These are phyloP conservation scores for Eospalax fontanierii DNA, from an alignment of 2,797 vertebrate species.

Conservation along the genomic window DNA sequence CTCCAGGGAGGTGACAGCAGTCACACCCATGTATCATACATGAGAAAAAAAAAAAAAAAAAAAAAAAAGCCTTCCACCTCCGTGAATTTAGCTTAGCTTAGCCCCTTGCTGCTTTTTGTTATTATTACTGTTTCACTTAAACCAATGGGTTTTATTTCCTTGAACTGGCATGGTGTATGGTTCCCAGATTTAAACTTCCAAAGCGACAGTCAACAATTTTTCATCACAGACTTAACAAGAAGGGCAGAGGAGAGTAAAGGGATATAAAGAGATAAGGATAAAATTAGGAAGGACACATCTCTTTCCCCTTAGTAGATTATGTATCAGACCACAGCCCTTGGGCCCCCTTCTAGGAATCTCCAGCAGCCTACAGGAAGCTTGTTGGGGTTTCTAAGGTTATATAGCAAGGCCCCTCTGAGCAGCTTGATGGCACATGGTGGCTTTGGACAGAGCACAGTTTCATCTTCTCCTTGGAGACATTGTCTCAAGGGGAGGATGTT, in stretches of 20 bases:
- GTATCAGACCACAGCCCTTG: not conserved
- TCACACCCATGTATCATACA: not conserved
- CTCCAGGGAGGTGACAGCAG: not conserved
- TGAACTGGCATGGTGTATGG: conserved; percentile 53
- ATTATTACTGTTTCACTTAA: not conserved
- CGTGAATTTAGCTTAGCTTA: not conserved
- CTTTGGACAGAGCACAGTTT: not conserved
- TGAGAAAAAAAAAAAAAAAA: not conserved
- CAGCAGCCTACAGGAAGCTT: not conserved
- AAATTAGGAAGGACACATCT: not conserved
- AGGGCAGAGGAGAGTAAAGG: not conserved
- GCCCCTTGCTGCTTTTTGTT: not conserved
- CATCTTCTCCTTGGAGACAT: not conserved
- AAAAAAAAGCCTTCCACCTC: not conserved
- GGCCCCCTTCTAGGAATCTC: not conserved
- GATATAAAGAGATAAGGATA: not conserved
- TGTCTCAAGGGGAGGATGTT: not conserved
- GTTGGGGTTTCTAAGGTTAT: not conserved
- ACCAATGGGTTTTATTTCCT: conserved; percentile 79
- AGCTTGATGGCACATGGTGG: not conserved
- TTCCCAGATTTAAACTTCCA: conserved; percentile 81
- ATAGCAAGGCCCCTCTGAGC: not conserved
- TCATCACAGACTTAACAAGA: conserved; percentile 77
- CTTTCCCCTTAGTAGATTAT: conserved; percentile 48
- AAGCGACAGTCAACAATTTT: conserved; percentile 76